Evolutionary conservation across 2,113 vertebrate genomes (phyloP), one percentile per base, ranked within the genome.

Genomic region (Ploceus nigricollis): DNA sequence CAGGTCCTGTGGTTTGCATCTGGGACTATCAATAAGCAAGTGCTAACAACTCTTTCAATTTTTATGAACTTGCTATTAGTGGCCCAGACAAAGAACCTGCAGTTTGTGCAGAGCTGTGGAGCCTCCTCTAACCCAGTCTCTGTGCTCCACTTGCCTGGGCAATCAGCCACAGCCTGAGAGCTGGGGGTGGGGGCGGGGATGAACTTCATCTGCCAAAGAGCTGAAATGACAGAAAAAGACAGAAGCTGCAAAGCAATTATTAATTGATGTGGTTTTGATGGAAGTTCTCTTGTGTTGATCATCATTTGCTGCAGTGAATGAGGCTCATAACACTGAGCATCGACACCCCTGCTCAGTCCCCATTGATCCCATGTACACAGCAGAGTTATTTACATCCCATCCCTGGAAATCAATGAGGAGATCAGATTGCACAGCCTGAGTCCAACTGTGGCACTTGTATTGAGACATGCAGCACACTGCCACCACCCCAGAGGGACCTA

Each of bases 51-150:
- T 76, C 77, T 87, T 94, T 93, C 77, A 50, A 14, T 79, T 96
- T 95, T 96, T 94, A 96, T 96, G 90, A 94, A 79, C 87, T 93
- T 70, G 71, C 48, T 90, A 40, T 91, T 91, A 90, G 78, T 56
- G 75, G 50, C 45, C 54, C 35, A 83, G 68, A 89, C 47, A 89
- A 82, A 83, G 80, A 78, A 78, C 56, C 53, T 47, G 76, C 58
- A 95, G 82, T 73, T 66, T 83, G 54, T 81, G 47, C 60, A 82
- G 71, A 82, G 61, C 87, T 89, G 73, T 11, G n/a, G 78, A 92
- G 64, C 47, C 64, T 90, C 71, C 89, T 77, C 82, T 92, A 71
- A 90, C 83, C 58, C 53, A 58, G 30, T 54, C 66, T 82, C 24
- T 93, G 48, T 87, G 42, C 73, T 82, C 42, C 28, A 25, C 58